These are phyloP conservation scores for Noctua fimbriata DNA, from an alignment of 2,888 invertebrate genomes.

Conservation along the genomic window DNA sequence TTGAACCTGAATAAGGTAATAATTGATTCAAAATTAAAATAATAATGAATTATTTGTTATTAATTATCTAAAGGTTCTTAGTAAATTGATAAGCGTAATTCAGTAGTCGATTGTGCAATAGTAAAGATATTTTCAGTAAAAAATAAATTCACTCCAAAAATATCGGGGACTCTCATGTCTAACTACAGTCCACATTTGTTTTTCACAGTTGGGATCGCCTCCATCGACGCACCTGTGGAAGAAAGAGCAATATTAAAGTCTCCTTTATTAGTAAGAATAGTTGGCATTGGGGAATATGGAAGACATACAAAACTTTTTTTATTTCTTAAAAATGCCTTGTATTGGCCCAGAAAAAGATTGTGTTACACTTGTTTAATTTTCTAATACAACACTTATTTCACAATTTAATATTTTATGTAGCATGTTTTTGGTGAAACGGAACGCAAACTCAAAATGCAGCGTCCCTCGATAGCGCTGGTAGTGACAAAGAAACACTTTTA, in stretches of 20 bases:
- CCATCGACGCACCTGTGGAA: conserved; percentile 83
- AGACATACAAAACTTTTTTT: too few relatives aligned
- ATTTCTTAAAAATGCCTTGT: too few relatives aligned
- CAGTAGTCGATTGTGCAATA: conserved; percentile 80
- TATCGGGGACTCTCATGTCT: conserved; percentile 78
- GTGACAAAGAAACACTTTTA: too few relatives aligned
- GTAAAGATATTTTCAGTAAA: conserved; percentile 78
- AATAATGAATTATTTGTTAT: conserved; percentile 37
- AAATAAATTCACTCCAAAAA: conserved; percentile 87
- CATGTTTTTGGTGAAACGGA: too few relatives aligned
- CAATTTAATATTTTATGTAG: too few relatives aligned
- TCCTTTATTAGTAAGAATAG: neutral
- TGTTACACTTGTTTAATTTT: too few relatives aligned
- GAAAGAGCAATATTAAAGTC: conserved; percentile 26
- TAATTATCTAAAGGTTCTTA: conserved; percentile 73
- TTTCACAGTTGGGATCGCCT: conserved; percentile 81
- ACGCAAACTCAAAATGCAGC: too few relatives aligned
- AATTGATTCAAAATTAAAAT: conserved; percentile 52
- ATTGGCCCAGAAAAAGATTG: too few relatives aligned
- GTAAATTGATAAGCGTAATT: conserved; percentile 87
- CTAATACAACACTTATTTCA: too few relatives aligned
- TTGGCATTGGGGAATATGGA: too few relatives aligned
- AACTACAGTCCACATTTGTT: conserved; percentile 66
- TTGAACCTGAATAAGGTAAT: conserved; percentile 49
- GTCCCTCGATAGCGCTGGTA: too few relatives aligned